phyloP scores from a whole-genome alignment of 2,113 vertebrate genomes.

The Meleagris gallopavo region DNA sequence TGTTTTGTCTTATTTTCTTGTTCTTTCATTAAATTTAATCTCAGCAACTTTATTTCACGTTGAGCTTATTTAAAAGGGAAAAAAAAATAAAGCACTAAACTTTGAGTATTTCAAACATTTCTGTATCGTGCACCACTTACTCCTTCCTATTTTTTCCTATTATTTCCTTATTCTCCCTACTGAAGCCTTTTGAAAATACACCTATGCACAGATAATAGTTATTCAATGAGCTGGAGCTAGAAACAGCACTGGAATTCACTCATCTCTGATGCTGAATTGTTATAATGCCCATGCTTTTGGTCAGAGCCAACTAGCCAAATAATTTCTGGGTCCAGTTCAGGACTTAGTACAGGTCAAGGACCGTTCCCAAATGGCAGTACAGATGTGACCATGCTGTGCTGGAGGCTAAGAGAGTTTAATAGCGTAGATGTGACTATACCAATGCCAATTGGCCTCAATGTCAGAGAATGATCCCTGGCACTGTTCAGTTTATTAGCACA shows the following conservation, averaged over 20 bases:
- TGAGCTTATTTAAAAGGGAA: neutral
- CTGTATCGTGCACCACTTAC: neutral
- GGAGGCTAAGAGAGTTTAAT: conserved; percentile 1
- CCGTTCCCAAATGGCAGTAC: neutral
- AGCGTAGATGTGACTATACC: neutral
- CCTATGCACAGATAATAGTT: neutral
- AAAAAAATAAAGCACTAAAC: neutral
- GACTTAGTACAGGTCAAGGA: neutral
- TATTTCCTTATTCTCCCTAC: neutral
- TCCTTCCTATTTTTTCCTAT: neutral
- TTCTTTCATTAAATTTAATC: neutral
- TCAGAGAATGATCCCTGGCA: neutral
- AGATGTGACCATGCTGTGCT: neutral
- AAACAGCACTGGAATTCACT: neutral
- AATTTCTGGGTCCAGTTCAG: neutral
- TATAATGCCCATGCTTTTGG: neutral
- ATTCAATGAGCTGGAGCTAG: neutral
- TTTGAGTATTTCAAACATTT: neutral
- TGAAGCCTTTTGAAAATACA: neutral
- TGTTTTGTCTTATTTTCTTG: neutral
- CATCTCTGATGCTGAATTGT: neutral
- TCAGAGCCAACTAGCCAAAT: neutral
- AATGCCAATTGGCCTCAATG: neutral
- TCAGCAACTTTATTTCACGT: neutral
- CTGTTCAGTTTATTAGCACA: conserved; percentile 1